Percentiles rank a stretch among this genome's conserved stretches.
phyloP scores from a whole-genome alignment of 2,113 vertebrate species.

The Tursiops truncatus region DNA sequence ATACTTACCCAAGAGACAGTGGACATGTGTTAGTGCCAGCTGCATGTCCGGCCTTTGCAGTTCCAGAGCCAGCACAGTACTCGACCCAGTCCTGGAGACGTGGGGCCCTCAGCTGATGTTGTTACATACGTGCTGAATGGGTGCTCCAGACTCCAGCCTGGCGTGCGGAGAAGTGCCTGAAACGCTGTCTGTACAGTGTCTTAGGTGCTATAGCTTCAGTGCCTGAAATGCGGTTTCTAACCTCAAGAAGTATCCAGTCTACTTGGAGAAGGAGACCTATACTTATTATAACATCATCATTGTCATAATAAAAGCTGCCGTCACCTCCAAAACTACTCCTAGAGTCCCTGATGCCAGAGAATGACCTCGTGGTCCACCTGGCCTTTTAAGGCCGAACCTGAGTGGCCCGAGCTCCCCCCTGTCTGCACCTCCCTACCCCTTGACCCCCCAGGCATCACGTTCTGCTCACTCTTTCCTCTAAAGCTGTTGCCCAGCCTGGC shows the following conservation, averaged over 20 bases:
- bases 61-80: neutral
- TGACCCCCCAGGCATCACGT: neutral
- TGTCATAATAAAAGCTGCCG: neutral
- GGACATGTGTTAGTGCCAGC: neutral
- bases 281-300: neutral
- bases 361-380: neutral
- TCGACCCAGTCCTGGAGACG: accelerated
- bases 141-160: too few relatives aligned
- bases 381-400: neutral
- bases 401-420: neutral
- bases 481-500: accelerated
- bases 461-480: neutral
- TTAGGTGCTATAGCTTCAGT: neutral
- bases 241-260: neutral
- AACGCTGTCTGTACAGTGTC: accelerated
- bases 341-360: neutral
- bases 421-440: too few relatives aligned
- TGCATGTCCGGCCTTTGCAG: neutral
- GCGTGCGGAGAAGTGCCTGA: neutral
- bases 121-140: accelerated
- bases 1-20: neutral
- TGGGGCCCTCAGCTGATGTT: accelerated
- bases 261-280: neutral
- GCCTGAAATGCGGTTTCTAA: neutral
- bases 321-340: neutral